Conservation (phyloP, 2,888 invertebrate genomes). For the Xiphydria camelus region DNA sequence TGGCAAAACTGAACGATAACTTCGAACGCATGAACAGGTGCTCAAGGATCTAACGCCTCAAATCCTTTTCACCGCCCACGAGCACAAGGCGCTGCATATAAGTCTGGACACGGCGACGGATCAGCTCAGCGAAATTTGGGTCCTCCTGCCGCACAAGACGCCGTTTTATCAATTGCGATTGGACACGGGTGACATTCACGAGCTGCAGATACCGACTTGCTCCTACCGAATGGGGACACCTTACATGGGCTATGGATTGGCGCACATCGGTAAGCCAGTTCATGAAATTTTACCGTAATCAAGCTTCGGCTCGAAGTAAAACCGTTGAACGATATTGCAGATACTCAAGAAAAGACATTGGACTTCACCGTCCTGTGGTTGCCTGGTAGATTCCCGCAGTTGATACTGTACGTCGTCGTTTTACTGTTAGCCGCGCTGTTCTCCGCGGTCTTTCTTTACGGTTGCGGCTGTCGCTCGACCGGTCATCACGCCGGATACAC, state of each 20-base stretch:
- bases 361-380: constrained; percentile 80
- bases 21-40: constrained; percentile 55
- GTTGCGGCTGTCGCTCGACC: constrained; percentile 37
- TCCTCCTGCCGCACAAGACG: constrained; percentile 48
- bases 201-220: constrained; percentile 90
- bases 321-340: no score
- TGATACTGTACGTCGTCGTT: constrained; percentile 62
- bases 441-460: constrained; percentile 26
- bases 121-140: constrained; percentile 49
- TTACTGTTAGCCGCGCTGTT: constrained; percentile 43
- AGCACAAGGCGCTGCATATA: constrained; percentile 67
- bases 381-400: constrained; percentile 69
- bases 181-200: constrained; percentile 62
- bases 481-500: constrained; percentile 38
- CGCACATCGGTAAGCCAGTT: constrained; percentile 68
- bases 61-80: constrained; percentile 72
- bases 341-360: constrained; percentile 62
- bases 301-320: no score
- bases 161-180: constrained; percentile 57
- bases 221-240: constrained; percentile 94
- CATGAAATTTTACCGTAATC: constrained; percentile 4
- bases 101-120: constrained; percentile 51
- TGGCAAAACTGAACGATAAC: not conserved
- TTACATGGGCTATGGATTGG: constrained; percentile 85
- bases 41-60: constrained; percentile 69